These are phyloP conservation scores for Drosophila pseudotalamancana DNA, from an alignment of 2,888 invertebrate species.

Conservation along the genomic window DNA sequence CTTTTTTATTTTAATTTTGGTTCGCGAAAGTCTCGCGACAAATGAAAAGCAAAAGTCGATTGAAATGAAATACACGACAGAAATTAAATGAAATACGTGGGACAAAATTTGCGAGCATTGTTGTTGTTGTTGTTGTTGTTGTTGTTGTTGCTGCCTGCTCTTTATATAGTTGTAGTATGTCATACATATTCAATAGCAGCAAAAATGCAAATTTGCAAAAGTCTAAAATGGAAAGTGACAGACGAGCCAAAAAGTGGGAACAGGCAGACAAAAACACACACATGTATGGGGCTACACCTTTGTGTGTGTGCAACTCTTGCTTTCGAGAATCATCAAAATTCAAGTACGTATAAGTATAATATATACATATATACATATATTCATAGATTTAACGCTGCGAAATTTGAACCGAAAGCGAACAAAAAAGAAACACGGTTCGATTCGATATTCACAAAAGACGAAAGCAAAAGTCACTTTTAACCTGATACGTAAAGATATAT, in stretches of 20 bases:
- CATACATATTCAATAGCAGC: slow-evolving; percentile 76
- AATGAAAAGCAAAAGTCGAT: slow-evolving; percentile 71
- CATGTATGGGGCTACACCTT: neutral
- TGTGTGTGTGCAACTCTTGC: slow-evolving; percentile 47
- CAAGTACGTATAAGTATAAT: slow-evolving; percentile 1
- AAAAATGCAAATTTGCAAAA: slow-evolving; percentile 73
- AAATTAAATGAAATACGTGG: slow-evolving; percentile 77
- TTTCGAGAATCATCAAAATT: slow-evolving; percentile 58
- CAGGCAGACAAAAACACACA: neutral
- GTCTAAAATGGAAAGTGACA: slow-evolving; percentile 76
- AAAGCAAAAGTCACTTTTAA: slow-evolving; percentile 25
- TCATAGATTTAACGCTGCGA: neutral
- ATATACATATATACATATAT: neutral
- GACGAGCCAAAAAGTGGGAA: slow-evolving; percentile 36
- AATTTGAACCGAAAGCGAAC: slow-evolving; percentile 22
- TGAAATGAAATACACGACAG: slow-evolving; percentile 76
- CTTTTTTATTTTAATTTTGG: no score
- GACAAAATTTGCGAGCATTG: slow-evolving; percentile 48
- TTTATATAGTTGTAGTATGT: slow-evolving; percentile 32
- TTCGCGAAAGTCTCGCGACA: slow-evolving; percentile 68
- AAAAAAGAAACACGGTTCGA: slow-evolving; percentile 4
- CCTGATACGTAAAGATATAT: neutral
- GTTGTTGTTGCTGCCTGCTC: slow-evolving; percentile 26
- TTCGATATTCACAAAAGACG: slow-evolving; percentile 8
- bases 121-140: slow-evolving; percentile 15